Evolutionary conservation across 2,888 invertebrate species (phyloP).

Genomic region (Nomada lathburiana): DNA sequence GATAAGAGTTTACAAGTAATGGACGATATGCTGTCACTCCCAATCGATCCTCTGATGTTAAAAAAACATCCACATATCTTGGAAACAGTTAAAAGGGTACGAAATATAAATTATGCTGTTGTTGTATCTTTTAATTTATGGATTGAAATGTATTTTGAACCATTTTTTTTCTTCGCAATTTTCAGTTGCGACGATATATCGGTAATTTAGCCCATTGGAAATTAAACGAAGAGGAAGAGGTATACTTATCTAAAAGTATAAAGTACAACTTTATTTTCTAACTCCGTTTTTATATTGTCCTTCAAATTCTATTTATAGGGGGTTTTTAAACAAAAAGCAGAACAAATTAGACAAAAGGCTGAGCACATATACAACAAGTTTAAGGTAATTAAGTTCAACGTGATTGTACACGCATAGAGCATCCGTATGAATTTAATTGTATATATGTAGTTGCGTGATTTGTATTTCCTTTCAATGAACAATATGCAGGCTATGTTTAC

Average conservation of each 20-base stretch:
- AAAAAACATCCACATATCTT: constrained; percentile 92
- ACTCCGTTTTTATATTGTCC: background rate
- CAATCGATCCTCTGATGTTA: constrained; percentile 90
- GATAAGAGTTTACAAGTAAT: constrained; percentile 90
- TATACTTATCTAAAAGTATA: constrained; percentile 61
- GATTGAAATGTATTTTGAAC: constrained; percentile 11
- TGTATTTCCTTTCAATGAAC: constrained; percentile 28
- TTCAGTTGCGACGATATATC: constrained; percentile 89
- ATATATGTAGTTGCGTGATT: background rate
- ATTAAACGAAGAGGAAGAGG: constrained; percentile 87
- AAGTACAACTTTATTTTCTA: background rate
- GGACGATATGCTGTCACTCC: constrained; percentile 87
- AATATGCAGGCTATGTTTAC: constrained; percentile 87
- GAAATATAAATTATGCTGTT: background rate
- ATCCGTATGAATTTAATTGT: background rate
- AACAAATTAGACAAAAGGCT: constrained; percentile 89
- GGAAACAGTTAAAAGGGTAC: constrained; percentile 90
- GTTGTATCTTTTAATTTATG: background rate
- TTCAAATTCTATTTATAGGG: constrained; percentile 67
- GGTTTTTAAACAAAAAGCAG: constrained; percentile 89
- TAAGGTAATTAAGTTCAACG: constrained; percentile 81
- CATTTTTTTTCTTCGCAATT: constrained; percentile 49
- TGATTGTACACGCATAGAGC: background rate
- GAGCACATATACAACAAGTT: constrained; percentile 87
- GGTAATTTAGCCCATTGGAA: constrained; percentile 92